Conservation (phyloP, 2,888 invertebrate genomes). For the Lumbricus terrestris region DNA sequence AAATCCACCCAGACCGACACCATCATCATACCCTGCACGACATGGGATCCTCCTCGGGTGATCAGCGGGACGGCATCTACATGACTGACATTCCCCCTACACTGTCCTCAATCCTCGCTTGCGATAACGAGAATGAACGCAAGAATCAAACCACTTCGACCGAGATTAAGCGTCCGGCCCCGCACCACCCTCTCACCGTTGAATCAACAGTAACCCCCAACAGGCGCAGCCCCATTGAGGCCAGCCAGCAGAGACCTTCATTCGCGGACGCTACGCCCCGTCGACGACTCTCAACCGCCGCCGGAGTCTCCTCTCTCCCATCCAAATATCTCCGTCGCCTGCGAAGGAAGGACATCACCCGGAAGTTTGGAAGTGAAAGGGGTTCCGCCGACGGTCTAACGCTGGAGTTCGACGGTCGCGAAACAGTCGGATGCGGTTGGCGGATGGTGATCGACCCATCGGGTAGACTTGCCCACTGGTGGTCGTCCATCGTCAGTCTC, state of each 20-base stretch:
- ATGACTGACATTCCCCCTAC: neutral
- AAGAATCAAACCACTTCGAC: neutral
- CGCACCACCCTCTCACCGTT: neutral
- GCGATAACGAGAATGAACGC: neutral
- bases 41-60: neutral
- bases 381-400: neutral
- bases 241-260: neutral
- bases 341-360: neutral
- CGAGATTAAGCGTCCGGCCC: neutral
- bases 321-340: neutral
- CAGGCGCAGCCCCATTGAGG: neutral
- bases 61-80: neutral
- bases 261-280: neutral
- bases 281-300: neutral
- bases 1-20: neutral
- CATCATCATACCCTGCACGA: too few species aligned
- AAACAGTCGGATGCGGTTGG: constrained; percentile 46
- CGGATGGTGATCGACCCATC: constrained; percentile 98
- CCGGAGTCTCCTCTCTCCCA: neutral
- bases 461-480: constrained; percentile 71
- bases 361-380: neutral
- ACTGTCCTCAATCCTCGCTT: neutral
- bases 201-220: neutral
- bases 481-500: constrained; percentile 57
- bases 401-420: neutral